phyloP scores from a whole-genome alignment of 2,797 vertebrate genomes.

The Scleropages formosus region DNA sequence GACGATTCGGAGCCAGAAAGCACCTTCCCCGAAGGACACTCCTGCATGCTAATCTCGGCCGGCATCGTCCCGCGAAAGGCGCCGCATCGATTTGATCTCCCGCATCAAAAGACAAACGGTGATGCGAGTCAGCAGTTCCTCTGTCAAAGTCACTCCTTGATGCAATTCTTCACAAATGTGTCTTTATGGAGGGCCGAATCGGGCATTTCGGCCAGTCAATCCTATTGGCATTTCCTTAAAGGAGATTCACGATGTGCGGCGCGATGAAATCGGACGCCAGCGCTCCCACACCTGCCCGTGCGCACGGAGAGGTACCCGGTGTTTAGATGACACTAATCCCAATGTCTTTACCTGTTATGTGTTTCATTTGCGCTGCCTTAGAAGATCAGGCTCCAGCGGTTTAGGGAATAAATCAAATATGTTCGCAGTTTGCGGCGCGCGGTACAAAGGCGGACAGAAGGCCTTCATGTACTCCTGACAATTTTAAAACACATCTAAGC shows the following conservation, averaged over 20 bases:
- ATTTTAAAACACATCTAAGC: constrained; percentile 72
- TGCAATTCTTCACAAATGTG: constrained; percentile 88
- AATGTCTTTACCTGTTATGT: constrained; percentile 75
- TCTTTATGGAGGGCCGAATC: constrained; percentile 81
- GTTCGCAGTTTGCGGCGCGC: constrained; percentile 57
- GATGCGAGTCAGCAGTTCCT: constrained; percentile 99
- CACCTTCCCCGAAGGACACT: constrained; percentile 65
- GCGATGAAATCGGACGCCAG: constrained; percentile 69
- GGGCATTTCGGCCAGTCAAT: constrained; percentile 90
- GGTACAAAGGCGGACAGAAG: constrained; percentile 71
- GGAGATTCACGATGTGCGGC: constrained; percentile 89
- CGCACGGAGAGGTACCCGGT: constrained; percentile 56
- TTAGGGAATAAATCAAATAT: constrained; percentile 67
- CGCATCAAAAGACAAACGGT: constrained; percentile 99
- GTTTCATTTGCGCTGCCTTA: constrained; percentile 75
- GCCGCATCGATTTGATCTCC: constrained; percentile 99
- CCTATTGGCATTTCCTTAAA: constrained; percentile 98
- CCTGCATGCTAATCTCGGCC: constrained; percentile 93
- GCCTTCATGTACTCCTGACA: constrained; percentile 79
- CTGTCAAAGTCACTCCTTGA: constrained; percentile 99
- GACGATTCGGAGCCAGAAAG: constrained; percentile 69
- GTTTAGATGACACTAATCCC: constrained; percentile 69
- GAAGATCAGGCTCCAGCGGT: constrained; percentile 72
- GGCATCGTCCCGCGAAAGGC: constrained; percentile 84
- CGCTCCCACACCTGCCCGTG: constrained; percentile 54